Percentiles rank a stretch among this genome's conserved stretches.
These are phyloP conservation scores for Drosophila sproati DNA, from an alignment of 1,140 invertebrate species.

Conservation along the genomic window DNA sequence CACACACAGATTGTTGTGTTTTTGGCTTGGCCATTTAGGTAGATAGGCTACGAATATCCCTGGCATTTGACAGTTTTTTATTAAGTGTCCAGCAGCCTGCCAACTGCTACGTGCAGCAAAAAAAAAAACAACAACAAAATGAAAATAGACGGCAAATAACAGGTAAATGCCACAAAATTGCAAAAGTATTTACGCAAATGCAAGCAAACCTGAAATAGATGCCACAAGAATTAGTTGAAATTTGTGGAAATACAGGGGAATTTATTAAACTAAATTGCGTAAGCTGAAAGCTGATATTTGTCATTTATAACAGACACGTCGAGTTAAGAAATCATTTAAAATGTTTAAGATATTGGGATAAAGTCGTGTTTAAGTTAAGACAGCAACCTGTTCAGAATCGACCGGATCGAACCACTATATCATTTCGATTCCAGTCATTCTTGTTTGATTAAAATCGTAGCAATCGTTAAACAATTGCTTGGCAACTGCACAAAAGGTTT, in stretches of 20 bases:
- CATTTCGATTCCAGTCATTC: too few relatives aligned
- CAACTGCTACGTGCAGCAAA: conserved; percentile 38
- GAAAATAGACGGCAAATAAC: conserved; percentile 34
- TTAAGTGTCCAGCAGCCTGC: conserved; percentile 48
- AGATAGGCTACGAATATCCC: conserved; percentile 54
- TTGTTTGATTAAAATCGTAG: too few relatives aligned
- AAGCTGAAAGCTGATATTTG: background rate
- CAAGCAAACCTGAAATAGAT: background rate
- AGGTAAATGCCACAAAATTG: conserved; percentile 64
- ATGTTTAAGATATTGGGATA: too few relatives aligned
- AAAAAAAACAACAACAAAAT: background rate
- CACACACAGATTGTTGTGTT: conserved; percentile 29
- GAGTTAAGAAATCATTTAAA: too few relatives aligned
- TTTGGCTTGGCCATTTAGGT: conserved; percentile 63
- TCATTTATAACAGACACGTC: too few relatives aligned
- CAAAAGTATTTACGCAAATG: background rate
- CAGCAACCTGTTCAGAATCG: too few relatives aligned
- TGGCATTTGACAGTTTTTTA: conserved; percentile 79
- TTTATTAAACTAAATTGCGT: background rate
- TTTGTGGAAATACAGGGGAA: too few relatives aligned
- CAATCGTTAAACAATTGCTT: background rate
- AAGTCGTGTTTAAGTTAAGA: too few relatives aligned
- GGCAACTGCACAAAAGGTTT: too few relatives aligned
- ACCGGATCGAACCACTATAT: too few relatives aligned
- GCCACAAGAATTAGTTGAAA: background rate